Evolutionary conservation across 2,888 invertebrate genomes (phyloP).

Genomic region (Adelognathus sp.): DNA sequence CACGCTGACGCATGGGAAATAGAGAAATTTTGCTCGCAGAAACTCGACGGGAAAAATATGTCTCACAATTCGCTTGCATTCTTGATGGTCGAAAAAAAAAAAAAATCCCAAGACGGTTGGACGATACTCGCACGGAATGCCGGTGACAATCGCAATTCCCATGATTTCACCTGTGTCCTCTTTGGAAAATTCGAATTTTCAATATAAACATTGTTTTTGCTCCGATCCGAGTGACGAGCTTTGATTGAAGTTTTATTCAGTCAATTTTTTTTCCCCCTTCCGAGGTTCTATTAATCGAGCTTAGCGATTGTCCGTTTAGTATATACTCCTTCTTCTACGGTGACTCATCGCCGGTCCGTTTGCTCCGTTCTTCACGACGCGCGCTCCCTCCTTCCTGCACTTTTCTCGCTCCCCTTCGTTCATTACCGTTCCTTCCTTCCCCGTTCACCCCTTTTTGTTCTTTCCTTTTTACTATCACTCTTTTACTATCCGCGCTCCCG

Average conservation of each 20-base stretch:
- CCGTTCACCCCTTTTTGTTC: slow-evolving; percentile 4
- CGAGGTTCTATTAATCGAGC: slow-evolving; percentile 66
- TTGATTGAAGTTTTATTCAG: not conserved
- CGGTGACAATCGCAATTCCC: not conserved
- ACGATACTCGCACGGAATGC: not conserved
- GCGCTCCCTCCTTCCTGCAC: too few species aligned
- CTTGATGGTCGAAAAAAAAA: not conserved
- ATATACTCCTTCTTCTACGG: slow-evolving; percentile 22
- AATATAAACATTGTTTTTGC: not conserved
- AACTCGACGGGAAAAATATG: slow-evolving; percentile 44
- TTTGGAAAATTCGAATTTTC: not conserved
- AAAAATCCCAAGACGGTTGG: slow-evolving; percentile 26
- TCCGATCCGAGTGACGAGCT: not conserved
- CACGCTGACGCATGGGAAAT: not conserved
- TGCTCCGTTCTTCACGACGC: slow-evolving; percentile 16
- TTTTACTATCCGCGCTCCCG: slow-evolving; percentile 31
- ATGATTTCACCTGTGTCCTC: not conserved
- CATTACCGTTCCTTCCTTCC: slow-evolving; percentile 58
- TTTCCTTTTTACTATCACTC: not conserved
- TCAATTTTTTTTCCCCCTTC: not conserved
- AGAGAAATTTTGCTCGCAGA: slow-evolving; percentile 22
- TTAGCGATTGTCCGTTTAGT: slow-evolving; percentile 65
- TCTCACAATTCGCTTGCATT: slow-evolving; percentile 41
- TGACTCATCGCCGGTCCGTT: slow-evolving; percentile 59
- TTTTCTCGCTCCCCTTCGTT: slow-evolving; percentile 60